Conservation (phyloP, 2,888 invertebrate genomes). For the Unio delphinus region DNA sequence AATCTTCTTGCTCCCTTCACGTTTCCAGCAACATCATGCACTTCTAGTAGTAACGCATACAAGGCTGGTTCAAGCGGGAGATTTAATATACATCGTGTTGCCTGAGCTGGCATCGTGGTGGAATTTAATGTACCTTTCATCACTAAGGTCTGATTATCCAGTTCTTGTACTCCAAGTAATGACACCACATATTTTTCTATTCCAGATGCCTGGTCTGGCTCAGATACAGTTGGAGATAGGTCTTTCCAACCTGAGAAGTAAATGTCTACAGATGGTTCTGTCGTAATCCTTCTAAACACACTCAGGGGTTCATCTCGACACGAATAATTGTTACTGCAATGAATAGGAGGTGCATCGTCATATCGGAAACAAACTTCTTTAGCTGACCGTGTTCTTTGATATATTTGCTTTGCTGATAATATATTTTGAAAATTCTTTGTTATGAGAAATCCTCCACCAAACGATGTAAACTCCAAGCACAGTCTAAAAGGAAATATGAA, state of each 20-base stretch:
- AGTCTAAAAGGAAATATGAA: slow-evolving; percentile 16
- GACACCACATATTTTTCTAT: slow-evolving; percentile 23
- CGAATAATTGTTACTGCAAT: slow-evolving; percentile 12
- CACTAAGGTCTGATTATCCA: not conserved
- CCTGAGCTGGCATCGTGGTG: not conserved
- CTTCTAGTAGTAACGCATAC: slow-evolving; percentile 23
- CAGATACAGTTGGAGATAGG: slow-evolving; percentile 22
- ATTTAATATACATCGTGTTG: not conserved
- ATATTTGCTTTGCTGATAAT: not conserved
- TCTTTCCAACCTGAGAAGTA: slow-evolving; percentile 33
- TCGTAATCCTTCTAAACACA: slow-evolving; percentile 15
- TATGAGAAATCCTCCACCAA: slow-evolving; percentile 26
- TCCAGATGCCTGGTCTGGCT: slow-evolving; percentile 20
- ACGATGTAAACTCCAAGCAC: slow-evolving; percentile 17
- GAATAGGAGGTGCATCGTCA: slow-evolving; percentile 17
- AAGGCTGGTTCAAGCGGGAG: slow-evolving; percentile 14
- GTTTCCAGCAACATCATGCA: slow-evolving; percentile 29
- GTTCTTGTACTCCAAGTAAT: slow-evolving; percentile 12
- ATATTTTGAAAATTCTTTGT: slow-evolving; percentile 1
- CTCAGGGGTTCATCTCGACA: slow-evolving; percentile 23
- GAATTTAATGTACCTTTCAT: not conserved
- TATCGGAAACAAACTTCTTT: slow-evolving; percentile 21
- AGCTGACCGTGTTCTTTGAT: slow-evolving; percentile 2
- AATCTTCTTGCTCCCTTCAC: slow-evolving; percentile 23
- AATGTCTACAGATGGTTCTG: slow-evolving; percentile 12